Percentiles rank a stretch among this genome's conserved stretches.
phyloP scores from a whole-genome alignment of 2,888 invertebrate genomes.

The Drosophila yooni region DNA sequence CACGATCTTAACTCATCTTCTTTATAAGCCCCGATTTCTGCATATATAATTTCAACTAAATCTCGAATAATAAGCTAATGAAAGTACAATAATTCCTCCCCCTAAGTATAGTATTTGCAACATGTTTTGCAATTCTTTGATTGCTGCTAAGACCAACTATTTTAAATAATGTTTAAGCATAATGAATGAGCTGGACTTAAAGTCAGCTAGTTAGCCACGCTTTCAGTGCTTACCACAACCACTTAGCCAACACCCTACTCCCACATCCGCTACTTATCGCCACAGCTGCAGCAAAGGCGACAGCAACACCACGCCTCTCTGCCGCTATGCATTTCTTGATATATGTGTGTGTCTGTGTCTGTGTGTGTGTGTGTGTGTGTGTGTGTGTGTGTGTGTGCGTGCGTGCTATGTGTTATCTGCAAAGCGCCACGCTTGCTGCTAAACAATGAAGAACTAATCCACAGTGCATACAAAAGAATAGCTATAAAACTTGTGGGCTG shows the following conservation, averaged over 20 bases:
- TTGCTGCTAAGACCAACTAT: background rate
- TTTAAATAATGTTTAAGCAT: conserved; percentile 17
- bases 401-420: conserved; percentile 60
- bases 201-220: conserved; percentile 66
- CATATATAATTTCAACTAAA: background rate
- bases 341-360: conserved; percentile 3
- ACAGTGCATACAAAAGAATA: conserved; percentile 78
- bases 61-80: background rate
- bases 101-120: background rate
- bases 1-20: background rate
- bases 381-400: conserved; percentile 21
- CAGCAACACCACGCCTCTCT: conserved; percentile 27
- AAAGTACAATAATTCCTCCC: background rate
- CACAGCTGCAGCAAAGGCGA: conserved; percentile 31
- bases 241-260: conserved; percentile 20
- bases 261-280: conserved; percentile 49
- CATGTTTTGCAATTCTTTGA: background rate
- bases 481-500: conserved; percentile 71
- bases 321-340: conserved; percentile 47
- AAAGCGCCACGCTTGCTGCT: conserved; percentile 73
- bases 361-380: conserved; percentile 1
- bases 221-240: conserved; percentile 49
- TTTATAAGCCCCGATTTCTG: background rate
- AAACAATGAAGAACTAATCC: conserved; percentile 80
- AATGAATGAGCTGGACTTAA: conserved; percentile 46